Conservation (phyloP, 2,797 vertebrate species). For the Anguilla anguilla region DNA sequence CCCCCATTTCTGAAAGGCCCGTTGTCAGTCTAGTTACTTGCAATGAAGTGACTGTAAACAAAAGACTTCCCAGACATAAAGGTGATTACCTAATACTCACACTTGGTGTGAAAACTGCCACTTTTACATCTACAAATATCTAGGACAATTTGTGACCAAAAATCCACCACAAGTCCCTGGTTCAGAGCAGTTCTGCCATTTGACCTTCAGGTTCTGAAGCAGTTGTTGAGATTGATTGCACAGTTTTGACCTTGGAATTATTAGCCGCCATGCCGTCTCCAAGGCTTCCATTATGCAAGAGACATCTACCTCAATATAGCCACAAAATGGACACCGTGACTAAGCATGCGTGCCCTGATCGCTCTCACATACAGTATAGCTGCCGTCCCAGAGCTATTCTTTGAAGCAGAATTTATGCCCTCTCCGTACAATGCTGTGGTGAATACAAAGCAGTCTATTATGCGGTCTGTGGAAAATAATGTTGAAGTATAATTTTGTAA, state of each 20-base stretch:
- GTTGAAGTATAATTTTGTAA: not conserved
- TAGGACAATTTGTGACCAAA: not conserved
- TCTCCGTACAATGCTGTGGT: not conserved
- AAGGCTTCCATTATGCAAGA: constrained; percentile 6
- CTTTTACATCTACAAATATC: not conserved
- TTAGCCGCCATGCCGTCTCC: not conserved
- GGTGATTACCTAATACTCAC: not conserved
- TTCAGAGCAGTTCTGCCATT: not conserved
- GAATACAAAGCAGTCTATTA: constrained; percentile 15
- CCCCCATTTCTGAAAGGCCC: too few relatives aligned
- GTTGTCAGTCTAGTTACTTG: not conserved
- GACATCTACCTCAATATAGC: not conserved
- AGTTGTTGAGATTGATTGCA: not conserved
- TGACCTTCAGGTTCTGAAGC: not conserved
- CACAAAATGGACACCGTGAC: constrained; percentile 20
- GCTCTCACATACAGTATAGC: not conserved
- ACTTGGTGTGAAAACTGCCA: not conserved
- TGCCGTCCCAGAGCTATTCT: constrained; percentile 1
- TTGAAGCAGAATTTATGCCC: constrained; percentile 3
- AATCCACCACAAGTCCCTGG: not conserved
- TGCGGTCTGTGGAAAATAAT: not conserved
- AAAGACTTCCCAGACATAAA: constrained; percentile 5
- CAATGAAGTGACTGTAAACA: not conserved
- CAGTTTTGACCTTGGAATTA: constrained; percentile 11
- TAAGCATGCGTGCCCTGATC: constrained; percentile 3